Conservation (phyloP, 2,797 vertebrate species). For the Crax fasciolata region DNA sequence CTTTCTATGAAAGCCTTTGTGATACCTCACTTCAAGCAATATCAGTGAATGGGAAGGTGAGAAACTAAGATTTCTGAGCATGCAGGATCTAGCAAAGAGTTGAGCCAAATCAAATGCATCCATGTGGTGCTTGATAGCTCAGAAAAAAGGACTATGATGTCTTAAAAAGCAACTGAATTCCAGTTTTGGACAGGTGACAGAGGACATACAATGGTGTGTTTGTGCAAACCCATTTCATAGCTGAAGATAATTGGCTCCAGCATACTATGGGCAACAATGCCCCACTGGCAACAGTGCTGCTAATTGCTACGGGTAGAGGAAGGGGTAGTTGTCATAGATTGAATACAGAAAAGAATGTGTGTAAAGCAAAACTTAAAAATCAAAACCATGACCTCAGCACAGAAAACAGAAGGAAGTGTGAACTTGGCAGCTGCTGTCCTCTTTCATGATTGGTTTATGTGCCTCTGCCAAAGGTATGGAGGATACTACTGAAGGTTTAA, state of each 20-base stretch:
- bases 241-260: constrained; percentile 50
- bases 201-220: constrained; percentile 6
- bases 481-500: background rate
- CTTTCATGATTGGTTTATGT: constrained; percentile 7
- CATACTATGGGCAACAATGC: background rate
- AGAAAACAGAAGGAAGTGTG: background rate
- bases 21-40: background rate
- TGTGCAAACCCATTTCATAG: constrained; percentile 17
- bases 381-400: background rate
- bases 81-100: constrained; percentile 1
- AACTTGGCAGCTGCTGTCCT: background rate
- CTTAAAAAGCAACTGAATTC: constrained; percentile 34
- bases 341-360: background rate
- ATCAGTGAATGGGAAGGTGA: background rate
- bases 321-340: background rate
- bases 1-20: background rate
- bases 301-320: constrained; percentile 19
- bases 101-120: background rate
- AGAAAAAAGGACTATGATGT: background rate
- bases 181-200: constrained; percentile 40
- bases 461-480: background rate
- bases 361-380: constrained; percentile 19
- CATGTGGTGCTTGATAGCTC: background rate
- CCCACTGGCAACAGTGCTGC: background rate
- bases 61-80: background rate